These are phyloP conservation scores for Tauraco erythrolophus DNA, from an alignment of 2,113 vertebrate genomes.

Conservation along the genomic window DNA sequence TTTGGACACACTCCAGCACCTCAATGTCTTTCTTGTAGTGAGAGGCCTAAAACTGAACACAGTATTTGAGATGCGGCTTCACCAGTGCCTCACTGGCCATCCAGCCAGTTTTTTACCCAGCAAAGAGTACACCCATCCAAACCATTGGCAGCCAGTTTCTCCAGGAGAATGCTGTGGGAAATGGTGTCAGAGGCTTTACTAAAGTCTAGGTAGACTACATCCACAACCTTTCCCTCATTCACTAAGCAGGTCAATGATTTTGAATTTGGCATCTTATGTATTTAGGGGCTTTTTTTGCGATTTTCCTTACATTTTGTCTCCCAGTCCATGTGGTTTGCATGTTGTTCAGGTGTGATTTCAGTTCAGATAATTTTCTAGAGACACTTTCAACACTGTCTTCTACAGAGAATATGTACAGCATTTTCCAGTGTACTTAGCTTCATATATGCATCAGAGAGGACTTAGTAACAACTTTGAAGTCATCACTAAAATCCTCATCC, in stretches of 20 bases:
- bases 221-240: not conserved
- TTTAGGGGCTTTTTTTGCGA: not conserved
- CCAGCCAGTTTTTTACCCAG: too few relatives aligned
- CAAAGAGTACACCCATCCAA: too few relatives aligned
- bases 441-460: not conserved
- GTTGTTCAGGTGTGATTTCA: not conserved
- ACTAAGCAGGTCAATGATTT: not conserved
- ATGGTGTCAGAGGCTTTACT: not conserved
- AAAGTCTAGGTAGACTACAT: not conserved
- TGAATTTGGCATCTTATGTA: not conserved
- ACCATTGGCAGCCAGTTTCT: too few relatives aligned
- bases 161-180: too few relatives aligned
- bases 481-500: not conserved
- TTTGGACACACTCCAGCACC: too few relatives aligned
- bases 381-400: not conserved
- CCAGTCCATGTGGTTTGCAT: not conserved
- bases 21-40: too few relatives aligned
- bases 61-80: too few relatives aligned
- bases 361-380: not conserved
- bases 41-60: too few relatives aligned
- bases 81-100: too few relatives aligned
- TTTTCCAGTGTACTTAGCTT: not conserved
- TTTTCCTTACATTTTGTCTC: not conserved
- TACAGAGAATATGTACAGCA: not conserved
- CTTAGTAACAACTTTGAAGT: not conserved